These are phyloP conservation scores for Ophion costatus DNA, from an alignment of 2,888 invertebrate genomes.

Conservation along the genomic window DNA sequence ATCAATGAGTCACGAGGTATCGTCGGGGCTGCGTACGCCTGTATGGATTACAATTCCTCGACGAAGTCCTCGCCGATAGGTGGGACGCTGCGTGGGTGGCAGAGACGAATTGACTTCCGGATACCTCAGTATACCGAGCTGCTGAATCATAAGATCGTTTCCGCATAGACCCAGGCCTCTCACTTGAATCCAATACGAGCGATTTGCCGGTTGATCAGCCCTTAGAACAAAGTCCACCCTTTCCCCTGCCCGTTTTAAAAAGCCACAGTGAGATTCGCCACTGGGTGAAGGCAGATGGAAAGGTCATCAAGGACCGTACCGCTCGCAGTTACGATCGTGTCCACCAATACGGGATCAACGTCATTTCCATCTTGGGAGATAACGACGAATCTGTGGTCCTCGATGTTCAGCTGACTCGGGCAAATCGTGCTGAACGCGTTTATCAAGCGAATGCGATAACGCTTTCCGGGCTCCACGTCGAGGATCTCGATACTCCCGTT, in stretches of 20 bases:
- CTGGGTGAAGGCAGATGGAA: neutral
- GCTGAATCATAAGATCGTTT: constrained; percentile 76
- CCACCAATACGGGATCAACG: constrained; percentile 83
- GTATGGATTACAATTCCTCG: constrained; percentile 75
- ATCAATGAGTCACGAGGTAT: neutral
- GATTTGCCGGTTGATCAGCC: constrained; percentile 81
- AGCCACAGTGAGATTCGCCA: neutral
- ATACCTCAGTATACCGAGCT: constrained; percentile 84
- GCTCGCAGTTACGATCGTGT: constrained; percentile 83
- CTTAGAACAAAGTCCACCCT: constrained; percentile 87
- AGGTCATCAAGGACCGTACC: constrained; percentile 76
- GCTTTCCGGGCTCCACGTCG: constrained; percentile 82
- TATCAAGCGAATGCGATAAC: constrained; percentile 85
- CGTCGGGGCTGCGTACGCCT: neutral
- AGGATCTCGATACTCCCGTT: constrained; percentile 48
- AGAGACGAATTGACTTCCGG: constrained; percentile 73
- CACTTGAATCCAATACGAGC: constrained; percentile 85
- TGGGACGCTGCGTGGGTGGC: constrained; percentile 76
- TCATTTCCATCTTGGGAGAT: constrained; percentile 85
- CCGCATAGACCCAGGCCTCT: constrained; percentile 84
- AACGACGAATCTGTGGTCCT: constrained; percentile 84
- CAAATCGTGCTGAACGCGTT: constrained; percentile 85
- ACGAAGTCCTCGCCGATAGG: constrained; percentile 77
- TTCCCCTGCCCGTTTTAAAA: constrained; percentile 84
- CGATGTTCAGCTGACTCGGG: constrained; percentile 83